phyloP scores from a whole-genome alignment of 1,140 invertebrate species.

The Gonatopus flavifemur region DNA sequence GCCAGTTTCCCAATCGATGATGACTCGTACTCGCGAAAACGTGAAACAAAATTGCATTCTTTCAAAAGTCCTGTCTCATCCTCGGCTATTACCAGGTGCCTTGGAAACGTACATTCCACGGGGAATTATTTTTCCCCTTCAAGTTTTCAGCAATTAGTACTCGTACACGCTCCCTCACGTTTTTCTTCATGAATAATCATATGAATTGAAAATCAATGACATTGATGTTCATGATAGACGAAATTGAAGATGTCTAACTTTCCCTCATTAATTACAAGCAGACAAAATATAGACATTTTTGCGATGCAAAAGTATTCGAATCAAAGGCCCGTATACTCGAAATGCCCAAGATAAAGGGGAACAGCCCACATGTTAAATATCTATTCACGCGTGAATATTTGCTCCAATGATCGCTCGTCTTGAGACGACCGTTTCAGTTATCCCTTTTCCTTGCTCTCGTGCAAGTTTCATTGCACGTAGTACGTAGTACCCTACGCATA shows the following conservation, averaged over 20 bases:
- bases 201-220: no score
- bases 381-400: conserved; percentile 53
- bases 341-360: conserved; percentile 19
- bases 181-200: no score
- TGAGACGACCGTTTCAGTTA: no score
- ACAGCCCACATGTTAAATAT: conserved; percentile 49
- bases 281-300: no score
- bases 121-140: no score
- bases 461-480: conserved; percentile 13
- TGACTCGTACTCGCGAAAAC: conserved; percentile 3
- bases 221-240: no score
- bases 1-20: conserved; percentile 15
- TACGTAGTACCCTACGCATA: conserved; percentile 20
- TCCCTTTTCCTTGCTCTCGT: conserved; percentile 14
- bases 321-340: conserved; percentile 41
- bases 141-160: no score
- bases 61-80: conserved; percentile 35
- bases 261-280: no score
- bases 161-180: no score
- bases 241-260: no score
- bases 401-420: conserved; percentile 55
- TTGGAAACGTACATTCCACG: no score
- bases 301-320: conserved; percentile 19
- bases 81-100: conserved; percentile 29
- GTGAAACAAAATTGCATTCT: conserved; percentile 33